Evolutionary conservation across 2,888 invertebrate species (phyloP).

Genomic region (Spodoptera littoralis): DNA sequence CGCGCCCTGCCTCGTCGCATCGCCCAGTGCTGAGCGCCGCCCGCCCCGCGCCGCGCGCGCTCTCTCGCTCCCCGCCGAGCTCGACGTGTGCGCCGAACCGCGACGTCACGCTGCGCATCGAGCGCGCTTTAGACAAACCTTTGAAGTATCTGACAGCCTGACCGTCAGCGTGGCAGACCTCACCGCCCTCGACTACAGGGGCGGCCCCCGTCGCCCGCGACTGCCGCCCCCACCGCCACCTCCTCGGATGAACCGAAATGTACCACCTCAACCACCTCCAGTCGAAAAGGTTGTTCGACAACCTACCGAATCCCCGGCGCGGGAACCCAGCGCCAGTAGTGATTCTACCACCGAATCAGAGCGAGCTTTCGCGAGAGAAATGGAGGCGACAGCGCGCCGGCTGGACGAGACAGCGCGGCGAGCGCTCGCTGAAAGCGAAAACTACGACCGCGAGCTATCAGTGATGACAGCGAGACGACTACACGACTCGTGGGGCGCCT

Average conservation of each 20-base stretch:
- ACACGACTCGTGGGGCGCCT: constrained; percentile 85
- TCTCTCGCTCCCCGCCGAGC: constrained; percentile 90
- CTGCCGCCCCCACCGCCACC: constrained; percentile 80
- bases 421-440: constrained; percentile 85
- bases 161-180: constrained; percentile 90
- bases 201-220: constrained; percentile 76
- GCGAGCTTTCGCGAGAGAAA: constrained; percentile 81
- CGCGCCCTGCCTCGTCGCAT: constrained; percentile 77
- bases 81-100: constrained; percentile 89
- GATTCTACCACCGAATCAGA: constrained; percentile 86
- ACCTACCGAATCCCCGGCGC: constrained; percentile 68
- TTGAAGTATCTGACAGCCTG: constrained; percentile 83
- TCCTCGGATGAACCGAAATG: constrained; percentile 62
- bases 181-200: constrained; percentile 89
- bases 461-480: constrained; percentile 87
- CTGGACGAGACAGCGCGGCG: constrained; percentile 80
- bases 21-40: constrained; percentile 76
- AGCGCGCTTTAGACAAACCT: constrained; percentile 83
- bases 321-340: constrained; percentile 83
- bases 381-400: constrained; percentile 84
- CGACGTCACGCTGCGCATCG: constrained; percentile 74
- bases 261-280: constrained; percentile 71
- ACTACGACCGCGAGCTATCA: constrained; percentile 88
- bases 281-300: constrained; percentile 62
- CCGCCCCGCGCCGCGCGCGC: constrained; percentile 81